These are phyloP conservation scores for Tyria jacobaeae DNA, from an alignment of 2,888 invertebrate species.

Conservation along the genomic window DNA sequence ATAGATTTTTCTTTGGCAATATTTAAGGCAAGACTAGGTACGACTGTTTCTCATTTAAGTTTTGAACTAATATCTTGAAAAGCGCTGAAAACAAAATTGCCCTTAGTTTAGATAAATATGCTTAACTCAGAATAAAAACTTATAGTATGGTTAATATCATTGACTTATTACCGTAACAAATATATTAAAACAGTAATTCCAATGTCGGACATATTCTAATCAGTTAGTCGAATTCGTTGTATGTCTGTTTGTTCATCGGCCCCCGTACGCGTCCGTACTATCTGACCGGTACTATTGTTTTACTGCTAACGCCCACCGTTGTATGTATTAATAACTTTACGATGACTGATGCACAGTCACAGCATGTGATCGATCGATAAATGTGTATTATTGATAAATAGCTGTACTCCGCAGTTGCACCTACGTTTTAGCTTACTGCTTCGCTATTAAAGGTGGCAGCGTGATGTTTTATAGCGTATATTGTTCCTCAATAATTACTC, in stretches of 20 bases:
- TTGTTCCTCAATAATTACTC: no score
- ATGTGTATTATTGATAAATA: constrained; percentile 38
- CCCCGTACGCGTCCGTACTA: constrained; percentile 50
- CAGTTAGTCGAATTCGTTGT: constrained; percentile 51
- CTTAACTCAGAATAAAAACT: background rate
- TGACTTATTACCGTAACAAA: constrained; percentile 8
- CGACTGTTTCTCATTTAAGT: background rate
- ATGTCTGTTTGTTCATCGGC: constrained; percentile 45
- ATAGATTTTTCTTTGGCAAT: no score
- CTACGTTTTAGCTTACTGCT: no score
- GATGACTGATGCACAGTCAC: constrained; percentile 33
- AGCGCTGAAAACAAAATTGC: background rate
- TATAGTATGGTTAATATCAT: background rate
- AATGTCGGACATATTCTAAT: constrained; percentile 64
- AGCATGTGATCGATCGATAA: constrained; percentile 28
- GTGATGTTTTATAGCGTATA: no score
- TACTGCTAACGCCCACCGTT: constrained; percentile 41
- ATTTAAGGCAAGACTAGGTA: no score
- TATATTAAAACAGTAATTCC: constrained; percentile 35
- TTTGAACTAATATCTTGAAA: background rate
- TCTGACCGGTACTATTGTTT: constrained; percentile 56
- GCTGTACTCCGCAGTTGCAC: no score
- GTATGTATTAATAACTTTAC: constrained; percentile 47
- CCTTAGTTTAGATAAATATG: background rate
- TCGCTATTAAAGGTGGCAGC: no score